Evolutionary conservation across 2,888 invertebrate genomes (phyloP), one percentile per base, ranked within the genome.

Genomic region (Matsumyia berberina): DNA sequence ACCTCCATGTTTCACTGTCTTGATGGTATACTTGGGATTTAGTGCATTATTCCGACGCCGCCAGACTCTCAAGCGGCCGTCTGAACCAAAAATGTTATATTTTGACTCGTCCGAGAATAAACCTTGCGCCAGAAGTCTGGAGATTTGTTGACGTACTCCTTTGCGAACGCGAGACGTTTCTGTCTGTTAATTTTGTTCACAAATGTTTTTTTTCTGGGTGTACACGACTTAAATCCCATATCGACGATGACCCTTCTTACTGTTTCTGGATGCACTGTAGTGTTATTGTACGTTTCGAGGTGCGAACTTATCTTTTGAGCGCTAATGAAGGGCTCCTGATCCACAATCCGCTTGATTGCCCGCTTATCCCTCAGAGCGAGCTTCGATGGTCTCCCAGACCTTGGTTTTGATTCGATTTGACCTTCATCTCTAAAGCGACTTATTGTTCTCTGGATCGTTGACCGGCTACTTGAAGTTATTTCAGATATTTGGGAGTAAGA

Each of bases 21-120:
- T 44, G 17, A 11, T 12, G 1, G 19, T 51, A 31, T 12, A 51
- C 31, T 31, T 51, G 5, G 29, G 29, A 51, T 57, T 57, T 8
- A 57, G 35, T 17, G 15, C 37, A 11, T 33, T 17, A 17, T 57
- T 17, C 7, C 9, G 37, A 17, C 33, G 4, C 31, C 33, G 29
- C 53, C 15, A 53, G 15, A 29, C 33, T n/a, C 33, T 53, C 15
- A 33, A 29, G 12, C 15, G 8, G 9, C 35, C 57, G 11, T 53
- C 12, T 4, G 5, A 49, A 9, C 11, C 53, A 46, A 46, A 46
- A 31, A 31, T 17, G 1, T 12, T 31, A 31, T 15, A 31, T 33
- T 53, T 53, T 31, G 53, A 53, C 53, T 53, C 53, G n/a, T 31
- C 53, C 12, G n/a, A n/a, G n/a, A n/a, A n/a, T n/a, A n/a, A n/a